phyloP scores from a whole-genome alignment of 1,140 invertebrate species.

The Zeugodacus cucurbitae region DNA sequence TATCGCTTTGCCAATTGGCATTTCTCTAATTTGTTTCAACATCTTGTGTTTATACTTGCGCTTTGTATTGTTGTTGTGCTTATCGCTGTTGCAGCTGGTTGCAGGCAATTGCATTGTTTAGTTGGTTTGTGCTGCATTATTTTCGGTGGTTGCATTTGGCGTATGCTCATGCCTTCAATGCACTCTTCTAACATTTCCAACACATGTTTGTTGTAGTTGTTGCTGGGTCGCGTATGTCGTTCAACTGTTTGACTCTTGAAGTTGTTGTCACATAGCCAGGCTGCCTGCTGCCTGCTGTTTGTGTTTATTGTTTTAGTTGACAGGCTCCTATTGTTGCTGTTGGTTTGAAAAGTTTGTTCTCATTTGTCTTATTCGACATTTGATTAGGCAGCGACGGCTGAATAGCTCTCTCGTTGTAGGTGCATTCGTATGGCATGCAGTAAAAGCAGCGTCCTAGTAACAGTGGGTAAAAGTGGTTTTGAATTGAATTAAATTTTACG shows the following conservation, averaged over 20 bases:
- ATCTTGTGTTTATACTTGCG: neutral
- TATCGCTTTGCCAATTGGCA: neutral
- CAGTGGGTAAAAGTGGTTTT: neutral
- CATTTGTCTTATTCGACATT: neutral
- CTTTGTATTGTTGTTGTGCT: neutral
- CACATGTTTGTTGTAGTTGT: neutral
- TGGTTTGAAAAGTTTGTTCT: neutral
- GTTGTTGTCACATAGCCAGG: neutral
- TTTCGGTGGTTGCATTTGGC: neutral
- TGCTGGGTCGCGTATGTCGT: neutral
- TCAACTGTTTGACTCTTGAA: neutral
- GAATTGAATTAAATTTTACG: neutral
- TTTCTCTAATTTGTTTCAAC: neutral
- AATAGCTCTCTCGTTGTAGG: neutral
- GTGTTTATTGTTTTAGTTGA: constrained; percentile 7
- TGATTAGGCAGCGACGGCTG: neutral
- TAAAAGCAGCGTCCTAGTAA: neutral
- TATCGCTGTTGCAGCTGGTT: neutral
- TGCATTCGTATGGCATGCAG: too few relatives aligned
- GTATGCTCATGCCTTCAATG: neutral
- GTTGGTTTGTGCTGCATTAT: neutral
- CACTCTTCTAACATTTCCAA: neutral
- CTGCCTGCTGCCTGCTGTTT: neutral
- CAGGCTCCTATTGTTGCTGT: neutral
- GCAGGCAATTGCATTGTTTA: neutral